Evolutionary conservation across 2,888 invertebrate species (phyloP).

Genomic region (Ptycholaimellus sp.): DNA sequence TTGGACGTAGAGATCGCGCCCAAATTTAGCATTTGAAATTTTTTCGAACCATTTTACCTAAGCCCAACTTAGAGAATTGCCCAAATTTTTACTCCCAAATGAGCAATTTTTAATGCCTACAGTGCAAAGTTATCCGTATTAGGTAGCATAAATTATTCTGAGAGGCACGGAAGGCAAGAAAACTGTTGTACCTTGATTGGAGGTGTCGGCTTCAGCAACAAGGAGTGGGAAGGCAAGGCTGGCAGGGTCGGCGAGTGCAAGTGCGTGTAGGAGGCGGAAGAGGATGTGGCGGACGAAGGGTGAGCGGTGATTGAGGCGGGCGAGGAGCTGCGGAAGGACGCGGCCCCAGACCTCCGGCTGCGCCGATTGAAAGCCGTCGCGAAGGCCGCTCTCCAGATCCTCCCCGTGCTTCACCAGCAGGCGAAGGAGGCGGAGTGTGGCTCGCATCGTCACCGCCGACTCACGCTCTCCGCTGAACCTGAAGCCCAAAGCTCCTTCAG

Average conservation of each 20-base stretch:
- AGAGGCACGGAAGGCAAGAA: neutral
- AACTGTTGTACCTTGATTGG: neutral
- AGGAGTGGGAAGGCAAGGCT: slow-evolving; percentile 76
- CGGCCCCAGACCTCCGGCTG: slow-evolving; percentile 75
- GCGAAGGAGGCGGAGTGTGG: neutral
- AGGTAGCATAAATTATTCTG: neutral
- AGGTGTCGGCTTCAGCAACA: slow-evolving; percentile 38
- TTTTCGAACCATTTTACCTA: no score
- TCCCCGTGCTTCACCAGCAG: no score
- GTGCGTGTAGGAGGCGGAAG: slow-evolving; percentile 60
- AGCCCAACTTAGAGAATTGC: no score
- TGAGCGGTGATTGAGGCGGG: slow-evolving; percentile 82
- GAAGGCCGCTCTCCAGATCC: slow-evolving; percentile 60
- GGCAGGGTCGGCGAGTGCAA: slow-evolving; percentile 73
- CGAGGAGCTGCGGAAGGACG: slow-evolving; percentile 83
- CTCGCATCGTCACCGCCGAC: no score
- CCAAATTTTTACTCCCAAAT: no score
- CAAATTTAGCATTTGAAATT: no score
- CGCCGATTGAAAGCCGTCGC: slow-evolving; percentile 60
- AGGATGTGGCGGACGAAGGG: slow-evolving; percentile 54
- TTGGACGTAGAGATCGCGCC: no score
- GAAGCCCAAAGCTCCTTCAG: no score
- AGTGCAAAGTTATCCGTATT: no score
- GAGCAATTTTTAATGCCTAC: no score
- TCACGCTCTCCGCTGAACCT: no score